A percentile compares a stretch with the other conserved stretches of the same genome.
phyloP scores from a whole-genome alignment of 2,888 invertebrate species.

The Phortica okadai region DNA sequence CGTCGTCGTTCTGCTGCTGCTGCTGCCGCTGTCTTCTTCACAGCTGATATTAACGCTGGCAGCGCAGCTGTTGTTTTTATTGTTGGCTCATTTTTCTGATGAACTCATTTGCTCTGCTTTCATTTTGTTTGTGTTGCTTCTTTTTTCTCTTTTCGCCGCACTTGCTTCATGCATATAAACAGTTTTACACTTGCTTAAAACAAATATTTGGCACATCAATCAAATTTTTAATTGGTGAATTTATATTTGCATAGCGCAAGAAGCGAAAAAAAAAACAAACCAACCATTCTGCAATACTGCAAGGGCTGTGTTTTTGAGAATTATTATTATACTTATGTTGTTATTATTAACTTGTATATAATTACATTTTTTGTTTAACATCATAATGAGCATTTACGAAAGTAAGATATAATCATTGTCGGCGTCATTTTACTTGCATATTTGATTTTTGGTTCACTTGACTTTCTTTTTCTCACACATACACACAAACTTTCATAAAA shows the following conservation, averaged over 20 bases:
- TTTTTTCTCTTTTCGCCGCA: neutral
- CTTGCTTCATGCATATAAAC: neutral
- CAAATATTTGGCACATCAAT: constrained; percentile 17
- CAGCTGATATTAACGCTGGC: neutral
- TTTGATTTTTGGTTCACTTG: neutral
- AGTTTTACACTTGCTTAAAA: neutral
- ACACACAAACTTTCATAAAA: neutral
- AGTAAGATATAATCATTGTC: no score
- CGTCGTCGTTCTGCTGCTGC: no score
- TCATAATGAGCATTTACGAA: neutral
- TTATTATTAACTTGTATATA: neutral
- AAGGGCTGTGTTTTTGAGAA: neutral
- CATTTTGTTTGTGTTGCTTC: neutral
- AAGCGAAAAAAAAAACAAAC: neutral
- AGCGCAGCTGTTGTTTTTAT: neutral
- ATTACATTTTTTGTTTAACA: neutral
- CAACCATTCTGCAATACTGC: no score
- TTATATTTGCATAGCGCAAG: neutral
- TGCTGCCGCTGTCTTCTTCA: no score
- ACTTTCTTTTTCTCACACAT: constrained; percentile 1
- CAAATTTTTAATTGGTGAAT: constrained; percentile 20
- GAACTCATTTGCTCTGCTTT: constrained; percentile 14
- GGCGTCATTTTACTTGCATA: no score
- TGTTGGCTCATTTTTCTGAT: neutral
- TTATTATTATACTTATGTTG: neutral